Conservation (phyloP, 2,113 vertebrate genomes). For the Nestor notabilis region DNA sequence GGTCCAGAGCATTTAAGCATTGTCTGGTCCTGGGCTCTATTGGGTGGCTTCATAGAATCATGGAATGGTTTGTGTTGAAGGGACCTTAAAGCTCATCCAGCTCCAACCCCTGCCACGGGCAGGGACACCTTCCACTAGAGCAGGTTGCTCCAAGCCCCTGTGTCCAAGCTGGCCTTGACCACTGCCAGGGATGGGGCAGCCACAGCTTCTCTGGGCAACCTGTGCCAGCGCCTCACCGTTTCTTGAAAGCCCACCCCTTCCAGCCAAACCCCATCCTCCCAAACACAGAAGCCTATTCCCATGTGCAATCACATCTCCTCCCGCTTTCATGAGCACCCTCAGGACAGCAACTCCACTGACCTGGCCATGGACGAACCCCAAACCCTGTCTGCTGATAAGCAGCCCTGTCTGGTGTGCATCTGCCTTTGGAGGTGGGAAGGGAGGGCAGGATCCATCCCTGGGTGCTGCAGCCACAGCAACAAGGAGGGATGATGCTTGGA, state of each 20-base stretch:
- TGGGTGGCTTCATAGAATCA: background rate
- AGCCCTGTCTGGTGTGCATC: rapidly evolving
- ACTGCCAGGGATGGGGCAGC: too few species aligned
- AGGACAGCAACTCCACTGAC: background rate
- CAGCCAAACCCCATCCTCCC: background rate
- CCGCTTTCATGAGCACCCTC: background rate
- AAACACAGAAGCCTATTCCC: background rate
- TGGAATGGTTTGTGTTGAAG: background rate
- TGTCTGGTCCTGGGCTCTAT: background rate
- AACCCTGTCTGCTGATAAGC: rapidly evolving
- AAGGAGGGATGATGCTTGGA: background rate
- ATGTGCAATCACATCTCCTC: background rate
- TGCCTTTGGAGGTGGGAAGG: background rate
- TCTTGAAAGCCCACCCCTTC: background rate
- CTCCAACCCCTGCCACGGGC: background rate
- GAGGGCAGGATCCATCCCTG: rapidly evolving
- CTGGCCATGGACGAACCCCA: background rate
- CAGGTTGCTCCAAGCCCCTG: background rate
- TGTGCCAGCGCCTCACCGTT: background rate
- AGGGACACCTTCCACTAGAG: background rate
- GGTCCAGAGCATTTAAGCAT: background rate
- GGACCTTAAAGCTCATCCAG: background rate
- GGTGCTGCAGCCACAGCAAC: background rate
- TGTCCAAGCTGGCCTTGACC: too few species aligned
- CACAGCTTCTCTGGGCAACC: too few species aligned